Base-by-base conservation (phyloP, 2,888 invertebrate genomes). In the Metallyticus violacea region DNA sequence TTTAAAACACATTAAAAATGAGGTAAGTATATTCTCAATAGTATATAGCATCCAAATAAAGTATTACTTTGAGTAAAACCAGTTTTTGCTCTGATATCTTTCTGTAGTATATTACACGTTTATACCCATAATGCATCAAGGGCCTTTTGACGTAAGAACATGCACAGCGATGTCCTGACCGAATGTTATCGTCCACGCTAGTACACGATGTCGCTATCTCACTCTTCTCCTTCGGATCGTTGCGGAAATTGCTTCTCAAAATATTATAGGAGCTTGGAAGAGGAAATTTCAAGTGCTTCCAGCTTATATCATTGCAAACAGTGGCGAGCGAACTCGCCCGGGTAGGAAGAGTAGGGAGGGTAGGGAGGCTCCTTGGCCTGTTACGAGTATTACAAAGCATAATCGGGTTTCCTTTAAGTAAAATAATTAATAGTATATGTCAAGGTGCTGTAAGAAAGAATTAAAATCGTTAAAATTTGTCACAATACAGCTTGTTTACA, bases 221-320 rank as follows among this genome's bases (percentile, higher is more conserved):
- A n/a, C 79, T 86, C 86, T 86, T 26, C 86, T 86, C 79, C 84
- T 86, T 85, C 79, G 77, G 85, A 87, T 87, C 86, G 88, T 86
- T 86, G 87, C 88, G 88, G 88, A 88, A 88, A 88, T 88, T 88
- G 88, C 88, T 88, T 88, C 87, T 88, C 88, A 88, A 87, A 88
- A 88, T 88, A 88, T 88, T 87, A 88, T 87, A 88, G 88, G 77
- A 86, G 87, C 86, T 87, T 85, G 87, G 85, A 80, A 85, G 87
- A 87, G 87, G 87, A 87, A 87, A 87, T 87, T 87, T 85, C 85
- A 85, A 87, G 87, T 85, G 87, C 85, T 87, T 85, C 81, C 85
- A 85, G 87, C 81, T 85, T 85, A 81, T 81, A 85, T 85, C 78
- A 83, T 83, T 79, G 83, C 82, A 83, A 81, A 86, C 83, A 86